phyloP scores from a whole-genome alignment of 1,140 invertebrate genomes.

The Brachionus paranguensis region DNA sequence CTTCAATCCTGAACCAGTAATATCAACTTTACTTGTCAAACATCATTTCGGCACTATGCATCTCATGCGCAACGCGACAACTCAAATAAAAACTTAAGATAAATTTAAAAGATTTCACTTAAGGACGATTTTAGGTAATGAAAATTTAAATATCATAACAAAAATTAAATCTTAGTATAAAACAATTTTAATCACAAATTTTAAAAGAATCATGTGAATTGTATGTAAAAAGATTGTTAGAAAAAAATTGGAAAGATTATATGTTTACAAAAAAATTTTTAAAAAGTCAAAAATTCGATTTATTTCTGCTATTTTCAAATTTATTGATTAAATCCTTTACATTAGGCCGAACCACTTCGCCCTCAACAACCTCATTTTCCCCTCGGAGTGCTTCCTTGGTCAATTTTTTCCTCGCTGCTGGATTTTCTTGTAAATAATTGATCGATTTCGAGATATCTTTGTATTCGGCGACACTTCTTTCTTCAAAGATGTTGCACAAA shows the following conservation, averaged over 20 bases:
- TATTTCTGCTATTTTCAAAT: slow-evolving; percentile 38
- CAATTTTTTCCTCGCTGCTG: not conserved
- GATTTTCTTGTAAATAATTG: not conserved
- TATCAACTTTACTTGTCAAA: not conserved
- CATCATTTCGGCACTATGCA: not conserved
- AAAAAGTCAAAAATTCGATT: slow-evolving; percentile 32
- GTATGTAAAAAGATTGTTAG: not conserved
- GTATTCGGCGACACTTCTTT: not conserved
- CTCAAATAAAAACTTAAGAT: not conserved
- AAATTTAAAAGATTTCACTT: not conserved
- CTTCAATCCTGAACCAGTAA: not conserved
- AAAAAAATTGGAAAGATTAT: slow-evolving; percentile 35
- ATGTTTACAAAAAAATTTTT: slow-evolving; percentile 13
- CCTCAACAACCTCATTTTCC: not conserved
- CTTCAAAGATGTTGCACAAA: slow-evolving; percentile 1
- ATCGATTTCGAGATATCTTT: slow-evolving; percentile 1
- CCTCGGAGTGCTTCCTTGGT: not conserved
- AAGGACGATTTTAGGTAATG: not conserved
- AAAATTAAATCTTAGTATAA: not conserved
- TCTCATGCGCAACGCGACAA: not conserved
- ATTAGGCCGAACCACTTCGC: not conserved
- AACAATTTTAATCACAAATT: slow-evolving; percentile 37
- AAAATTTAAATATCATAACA: not conserved
- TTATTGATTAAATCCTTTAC: slow-evolving; percentile 32
- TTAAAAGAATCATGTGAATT: slow-evolving; percentile 21